A percentile compares a stretch with the other conserved stretches of the same genome.
Evolutionary conservation across 2,888 invertebrate species (phyloP).

Genomic region (Aplocera efformata): DNA sequence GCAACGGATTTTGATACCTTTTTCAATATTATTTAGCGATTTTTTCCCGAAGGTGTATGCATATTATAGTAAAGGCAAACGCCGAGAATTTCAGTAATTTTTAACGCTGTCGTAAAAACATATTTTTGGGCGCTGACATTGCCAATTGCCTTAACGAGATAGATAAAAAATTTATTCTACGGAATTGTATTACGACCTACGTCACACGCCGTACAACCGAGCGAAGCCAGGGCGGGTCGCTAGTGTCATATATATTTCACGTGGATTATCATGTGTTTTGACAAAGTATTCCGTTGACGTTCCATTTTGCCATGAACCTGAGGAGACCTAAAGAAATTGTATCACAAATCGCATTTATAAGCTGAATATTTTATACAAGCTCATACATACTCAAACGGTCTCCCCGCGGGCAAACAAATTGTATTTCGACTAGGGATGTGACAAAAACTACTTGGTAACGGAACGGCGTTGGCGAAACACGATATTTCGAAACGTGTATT

Average conservation of each 20-base stretch:
- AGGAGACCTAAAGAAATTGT: slow-evolving; percentile 30
- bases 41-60: no score
- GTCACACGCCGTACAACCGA: no score
- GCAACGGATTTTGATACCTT: no score
- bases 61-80: no score
- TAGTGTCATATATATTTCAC: slow-evolving; percentile 17
- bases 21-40: no score
- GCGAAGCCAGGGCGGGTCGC: no score
- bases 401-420: slow-evolving; percentile 39
- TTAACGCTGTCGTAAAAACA: no score
- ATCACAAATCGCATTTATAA: slow-evolving; percentile 43
- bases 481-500: slow-evolving; percentile 1
- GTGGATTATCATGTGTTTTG: slow-evolving; percentile 33
- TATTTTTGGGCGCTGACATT: no score
- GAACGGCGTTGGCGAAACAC: slow-evolving; percentile 2
- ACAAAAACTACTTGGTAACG: slow-evolving; percentile 6
- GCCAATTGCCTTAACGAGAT: no score
- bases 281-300: slow-evolving; percentile 29
- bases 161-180: no score
- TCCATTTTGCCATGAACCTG: slow-evolving; percentile 28
- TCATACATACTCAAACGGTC: slow-evolving; percentile 40
- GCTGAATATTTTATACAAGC: slow-evolving; percentile 45
- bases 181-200: no score
- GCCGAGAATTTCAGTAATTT: no score
- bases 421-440: slow-evolving; percentile 35